A percentile compares a stretch with the other conserved stretches of the same genome.
phyloP scores from a whole-genome alignment of 2,888 invertebrate species.

The Calliphora vomitoria region DNA sequence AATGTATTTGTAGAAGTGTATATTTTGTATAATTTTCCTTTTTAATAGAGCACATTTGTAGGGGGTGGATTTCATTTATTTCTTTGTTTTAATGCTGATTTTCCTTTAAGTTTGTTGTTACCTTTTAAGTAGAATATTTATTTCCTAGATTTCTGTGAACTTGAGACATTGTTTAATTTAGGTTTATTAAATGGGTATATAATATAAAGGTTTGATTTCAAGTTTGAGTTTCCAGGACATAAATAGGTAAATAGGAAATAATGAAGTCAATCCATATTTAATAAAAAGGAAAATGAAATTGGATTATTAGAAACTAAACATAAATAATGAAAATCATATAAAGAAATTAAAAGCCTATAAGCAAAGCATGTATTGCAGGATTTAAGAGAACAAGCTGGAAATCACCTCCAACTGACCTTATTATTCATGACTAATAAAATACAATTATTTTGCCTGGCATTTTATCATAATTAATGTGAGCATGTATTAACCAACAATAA shows the following conservation, averaged over 20 bases:
- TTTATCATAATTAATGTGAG: no score
- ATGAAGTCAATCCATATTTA: not conserved
- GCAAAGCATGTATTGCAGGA: no score
- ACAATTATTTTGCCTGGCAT: no score
- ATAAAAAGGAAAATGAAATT: not conserved
- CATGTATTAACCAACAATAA: not conserved
- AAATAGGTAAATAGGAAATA: not conserved
- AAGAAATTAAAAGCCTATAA: no score
- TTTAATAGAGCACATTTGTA: constrained; percentile 15
- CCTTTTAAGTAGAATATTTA: not conserved
- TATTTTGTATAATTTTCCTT: not conserved
- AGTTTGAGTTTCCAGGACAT: not conserved
- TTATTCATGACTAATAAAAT: no score
- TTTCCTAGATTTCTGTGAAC: constrained; percentile 12
- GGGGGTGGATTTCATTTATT: constrained; percentile 20
- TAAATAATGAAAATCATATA: no score
- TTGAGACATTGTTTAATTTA: not conserved
- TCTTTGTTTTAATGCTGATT: not conserved
- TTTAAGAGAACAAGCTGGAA: no score
- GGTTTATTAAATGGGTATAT: not conserved
- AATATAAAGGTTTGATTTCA: not conserved
- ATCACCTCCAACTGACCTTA: no score
- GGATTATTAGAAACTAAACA: not conserved
- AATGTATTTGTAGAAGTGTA: not conserved
- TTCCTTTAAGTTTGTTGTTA: not conserved